Conservation (phyloP, 2,797 vertebrate genomes). For the Ambastaia sidthimunki region DNA sequence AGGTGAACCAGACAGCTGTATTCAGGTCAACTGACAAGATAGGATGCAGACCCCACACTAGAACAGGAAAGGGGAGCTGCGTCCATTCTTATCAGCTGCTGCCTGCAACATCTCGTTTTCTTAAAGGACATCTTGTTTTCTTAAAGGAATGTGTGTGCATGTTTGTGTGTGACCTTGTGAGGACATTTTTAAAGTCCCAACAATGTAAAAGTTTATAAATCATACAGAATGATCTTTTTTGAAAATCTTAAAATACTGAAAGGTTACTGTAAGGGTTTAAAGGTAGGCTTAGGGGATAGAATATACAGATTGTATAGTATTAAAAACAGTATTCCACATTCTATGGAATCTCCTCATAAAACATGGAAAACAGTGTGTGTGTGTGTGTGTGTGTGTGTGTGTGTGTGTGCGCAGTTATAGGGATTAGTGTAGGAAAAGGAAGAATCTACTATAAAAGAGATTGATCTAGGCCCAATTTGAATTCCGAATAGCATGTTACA, state of each 20-base stretch:
- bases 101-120: constrained; percentile 28
- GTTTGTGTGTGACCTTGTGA: too few species aligned
- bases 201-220: too few species aligned
- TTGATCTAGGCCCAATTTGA: not conserved
- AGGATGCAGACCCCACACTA: constrained; percentile 28
- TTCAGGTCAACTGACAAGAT: constrained; percentile 27
- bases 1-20: constrained; percentile 25
- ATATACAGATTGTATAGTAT: too few species aligned
- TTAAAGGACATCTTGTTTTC: constrained; percentile 31
- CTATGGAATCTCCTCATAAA: too few species aligned
- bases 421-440: constrained; percentile 5
- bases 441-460: not conserved
- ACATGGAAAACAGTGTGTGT: too few species aligned
- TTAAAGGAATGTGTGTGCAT: not conserved
- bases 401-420: not conserved
- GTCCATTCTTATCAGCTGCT: constrained; percentile 26
- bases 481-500: not conserved
- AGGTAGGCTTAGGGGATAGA: too few species aligned
- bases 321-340: too few species aligned
- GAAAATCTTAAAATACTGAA: too few species aligned
- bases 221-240: too few species aligned
- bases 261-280: too few species aligned
- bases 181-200: too few species aligned
- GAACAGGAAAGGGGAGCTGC: constrained; percentile 36
- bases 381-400: not conserved